These are phyloP conservation scores for Ylistrum balloti DNA, from an alignment of 1,140 invertebrate species.

Conservation along the genomic window DNA sequence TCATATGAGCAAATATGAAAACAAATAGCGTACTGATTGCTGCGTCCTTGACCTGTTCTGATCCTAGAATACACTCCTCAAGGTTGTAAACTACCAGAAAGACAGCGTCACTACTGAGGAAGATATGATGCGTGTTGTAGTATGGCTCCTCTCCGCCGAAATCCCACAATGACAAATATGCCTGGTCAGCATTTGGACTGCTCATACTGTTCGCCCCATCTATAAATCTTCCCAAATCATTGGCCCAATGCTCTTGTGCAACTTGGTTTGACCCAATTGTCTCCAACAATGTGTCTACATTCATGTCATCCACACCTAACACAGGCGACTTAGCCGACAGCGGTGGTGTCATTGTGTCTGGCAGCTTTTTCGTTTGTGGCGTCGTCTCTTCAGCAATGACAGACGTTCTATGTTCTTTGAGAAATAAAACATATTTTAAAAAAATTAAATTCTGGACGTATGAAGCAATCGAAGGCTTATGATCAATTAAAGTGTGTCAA, in stretches of 20 bases:
- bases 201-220: neutral
- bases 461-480: too few species aligned
- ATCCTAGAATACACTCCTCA: neutral
- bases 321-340: neutral
- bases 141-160: neutral
- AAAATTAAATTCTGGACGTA: too few species aligned
- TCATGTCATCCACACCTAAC: neutral
- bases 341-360: neutral
- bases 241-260: neutral
- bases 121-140: slow-evolving; percentile 1
- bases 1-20: too few species aligned
- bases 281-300: neutral
- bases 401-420: neutral
- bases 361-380: neutral
- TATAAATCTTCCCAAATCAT: neutral
- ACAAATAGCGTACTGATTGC: neutral
- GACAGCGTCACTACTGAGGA: neutral
- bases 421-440: too few species aligned
- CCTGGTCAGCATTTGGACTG: neutral
- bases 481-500: too few species aligned
- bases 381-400: neutral
- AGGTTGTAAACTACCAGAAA: slow-evolving; percentile 9
- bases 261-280: neutral
- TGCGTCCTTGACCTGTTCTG: neutral
- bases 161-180: neutral